Percentiles rank a stretch among this genome's conserved stretches.
These are phyloP conservation scores for Rhadinocentrus ornatus DNA, from an alignment of 2,797 vertebrate genomes.

Conservation along the genomic window DNA sequence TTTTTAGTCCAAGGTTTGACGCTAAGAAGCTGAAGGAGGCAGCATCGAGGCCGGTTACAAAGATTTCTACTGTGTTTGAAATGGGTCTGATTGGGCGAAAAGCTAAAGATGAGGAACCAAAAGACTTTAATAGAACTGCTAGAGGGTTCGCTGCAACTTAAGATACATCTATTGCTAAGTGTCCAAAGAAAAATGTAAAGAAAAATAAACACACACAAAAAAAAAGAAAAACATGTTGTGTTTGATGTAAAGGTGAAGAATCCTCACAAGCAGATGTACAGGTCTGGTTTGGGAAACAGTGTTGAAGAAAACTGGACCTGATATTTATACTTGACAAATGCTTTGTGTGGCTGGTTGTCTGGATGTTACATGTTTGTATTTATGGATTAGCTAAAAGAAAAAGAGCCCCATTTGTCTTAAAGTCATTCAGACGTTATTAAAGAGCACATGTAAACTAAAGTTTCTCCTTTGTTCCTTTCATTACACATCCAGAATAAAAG, in stretches of 20 bases:
- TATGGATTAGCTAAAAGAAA: conserved; percentile 34
- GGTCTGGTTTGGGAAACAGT: conserved; percentile 43
- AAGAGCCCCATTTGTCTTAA: conserved; percentile 61
- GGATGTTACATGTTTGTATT: conserved; percentile 45
- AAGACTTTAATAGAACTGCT: conserved; percentile 92
- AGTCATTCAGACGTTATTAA: conserved; percentile 67
- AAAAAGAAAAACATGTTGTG: conserved; percentile 16
- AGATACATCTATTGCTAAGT: conserved; percentile 39
- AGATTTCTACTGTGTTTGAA: conserved; percentile 82
- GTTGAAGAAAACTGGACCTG: conserved; percentile 36
- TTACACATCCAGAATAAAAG: conserved; percentile 26
- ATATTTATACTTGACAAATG: conserved; percentile 71
- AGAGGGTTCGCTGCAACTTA: conserved; percentile 85
- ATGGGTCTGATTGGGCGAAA: conserved; percentile 84
- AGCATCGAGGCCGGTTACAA: conserved; percentile 85
- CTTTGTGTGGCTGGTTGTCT: conserved; percentile 49
- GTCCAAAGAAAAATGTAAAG: conserved; percentile 20
- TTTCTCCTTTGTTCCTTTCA: conserved; percentile 59
- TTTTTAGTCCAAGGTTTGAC: conserved; percentile 91
- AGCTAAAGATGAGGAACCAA: conserved; percentile 82
- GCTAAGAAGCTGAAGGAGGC: conserved; percentile 92
- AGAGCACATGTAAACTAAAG: conserved; percentile 57
- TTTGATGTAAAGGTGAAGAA: conserved; percentile 72
- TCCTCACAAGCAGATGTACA: conserved; percentile 54
- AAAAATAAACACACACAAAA: conserved; percentile 32